Evolutionary conservation across 2,797 vertebrate genomes (phyloP), one percentile per base, ranked within the genome.

Genomic region (Mormyrops attenuatus): DNA sequence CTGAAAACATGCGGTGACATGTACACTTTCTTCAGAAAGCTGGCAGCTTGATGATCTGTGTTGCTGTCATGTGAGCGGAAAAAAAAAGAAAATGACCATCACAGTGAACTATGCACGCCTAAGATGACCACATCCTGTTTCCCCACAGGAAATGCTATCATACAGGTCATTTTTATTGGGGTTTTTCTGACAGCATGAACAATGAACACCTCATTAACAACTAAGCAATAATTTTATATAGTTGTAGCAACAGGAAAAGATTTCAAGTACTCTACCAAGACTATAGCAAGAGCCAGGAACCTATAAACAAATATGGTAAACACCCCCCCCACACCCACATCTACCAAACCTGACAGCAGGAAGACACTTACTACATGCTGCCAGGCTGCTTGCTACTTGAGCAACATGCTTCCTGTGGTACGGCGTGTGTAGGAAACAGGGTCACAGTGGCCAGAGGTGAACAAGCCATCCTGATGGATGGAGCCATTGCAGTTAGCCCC

Each of bases 401-500:
- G 63, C 22, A 87, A 80, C n/a, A 0, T n/a, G 3, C 85, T 90
- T 85, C 84, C 50, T 86, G 84, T 52, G 50, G 84, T 34, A 30
- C 15, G 0, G 50, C 13, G 50, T 34, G 49, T 4, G 15, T 53
- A 26, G 8, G 84, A 52, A 86, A 55, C 50, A 38, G 47, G 84
- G 8, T 41, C 50, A 44, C 85, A 63, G 26, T 34, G 38, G 87
- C 44, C 85, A 60, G 55, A 49, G 22, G 52, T 44, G 73, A 44
- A 44, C 73, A 88, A 22, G 30, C 44, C 57, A 5, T 88, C 85
- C 87, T 73, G 57, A 60, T 55, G 26, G 89, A 88, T 57, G 73
- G 47, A 88, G 89, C 87, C 88, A 89, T 90, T 44, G 88, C 57
- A 53, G 90, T 91, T 85, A 91, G 50, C 57, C 63, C 85, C 77